Conservation (phyloP, 2,888 invertebrate species). For the Julus scanicus region DNA sequence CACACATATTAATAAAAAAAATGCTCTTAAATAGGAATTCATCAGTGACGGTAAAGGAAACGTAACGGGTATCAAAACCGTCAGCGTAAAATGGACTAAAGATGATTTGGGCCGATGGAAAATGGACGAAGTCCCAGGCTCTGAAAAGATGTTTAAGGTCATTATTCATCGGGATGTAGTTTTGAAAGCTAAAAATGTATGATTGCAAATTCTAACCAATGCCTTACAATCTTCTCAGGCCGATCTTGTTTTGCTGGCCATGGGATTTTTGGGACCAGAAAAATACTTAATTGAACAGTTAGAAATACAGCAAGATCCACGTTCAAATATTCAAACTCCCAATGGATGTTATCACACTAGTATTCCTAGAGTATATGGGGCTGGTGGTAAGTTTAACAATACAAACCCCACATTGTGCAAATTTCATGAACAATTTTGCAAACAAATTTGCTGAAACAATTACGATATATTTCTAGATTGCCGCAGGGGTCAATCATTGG, state of each 20-base stretch:
- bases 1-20: constrained; percentile 1
- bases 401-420: neutral
- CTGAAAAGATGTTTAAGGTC: constrained; percentile 72
- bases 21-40: constrained; percentile 76
- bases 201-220: neutral
- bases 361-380: constrained; percentile 88
- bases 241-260: constrained; percentile 93
- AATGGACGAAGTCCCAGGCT: constrained; percentile 86
- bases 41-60: constrained; percentile 88
- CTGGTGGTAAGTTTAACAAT: constrained; percentile 78
- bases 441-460: too few species aligned
- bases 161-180: neutral
- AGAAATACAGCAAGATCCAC: constrained; percentile 83
- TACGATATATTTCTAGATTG: constrained; percentile 77
- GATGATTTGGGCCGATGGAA: constrained; percentile 92
- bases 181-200: neutral
- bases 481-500: constrained; percentile 96
- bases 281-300: constrained; percentile 84
- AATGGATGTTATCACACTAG: constrained; percentile 81
- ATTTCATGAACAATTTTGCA: too few species aligned
- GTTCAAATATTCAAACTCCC: constrained; percentile 90
- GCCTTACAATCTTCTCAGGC: constrained; percentile 67
- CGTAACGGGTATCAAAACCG: constrained; percentile 90
- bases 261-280: constrained; percentile 99
- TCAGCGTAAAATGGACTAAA: constrained; percentile 93